Evolutionary conservation across 2,888 invertebrate species (phyloP).

Genomic region (Helleia helle): DNA sequence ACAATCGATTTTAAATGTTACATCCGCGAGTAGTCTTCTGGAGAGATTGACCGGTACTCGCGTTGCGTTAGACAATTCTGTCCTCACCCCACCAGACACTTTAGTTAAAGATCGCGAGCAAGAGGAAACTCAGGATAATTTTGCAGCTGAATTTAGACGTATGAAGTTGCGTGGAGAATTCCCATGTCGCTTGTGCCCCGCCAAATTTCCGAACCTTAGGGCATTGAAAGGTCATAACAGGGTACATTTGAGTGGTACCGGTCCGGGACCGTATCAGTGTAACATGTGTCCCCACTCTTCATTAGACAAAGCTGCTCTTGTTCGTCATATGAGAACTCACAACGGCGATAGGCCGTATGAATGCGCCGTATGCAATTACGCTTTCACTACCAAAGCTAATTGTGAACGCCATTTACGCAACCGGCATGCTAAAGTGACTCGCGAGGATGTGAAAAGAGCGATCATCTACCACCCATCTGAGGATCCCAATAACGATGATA

Average conservation of each 20-base stretch:
- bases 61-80: slow-evolving; percentile 53
- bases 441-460: slow-evolving; percentile 91
- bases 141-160: slow-evolving; percentile 88
- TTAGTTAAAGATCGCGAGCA: slow-evolving; percentile 52
- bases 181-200: slow-evolving; percentile 91
- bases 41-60: slow-evolving; percentile 75
- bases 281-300: slow-evolving; percentile 94
- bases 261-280: slow-evolving; percentile 89
- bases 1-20: slow-evolving; percentile 86
- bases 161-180: slow-evolving; percentile 93
- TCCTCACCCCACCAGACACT: slow-evolving; percentile 60
- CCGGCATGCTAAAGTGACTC: slow-evolving; percentile 87
- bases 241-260: slow-evolving; percentile 85
- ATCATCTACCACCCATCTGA: slow-evolving; percentile 92
- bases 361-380: slow-evolving; percentile 95
- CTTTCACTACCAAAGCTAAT: slow-evolving; percentile 97
- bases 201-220: slow-evolving; percentile 89
- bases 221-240: slow-evolving; percentile 94
- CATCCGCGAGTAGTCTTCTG: slow-evolving; percentile 78
- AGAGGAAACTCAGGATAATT: slow-evolving; percentile 86
- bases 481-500: slow-evolving; percentile 85
- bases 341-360: slow-evolving; percentile 97
- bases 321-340: slow-evolving; percentile 94
- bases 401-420: slow-evolving; percentile 96
- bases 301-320: slow-evolving; percentile 91